phyloP scores from a whole-genome alignment of 2,888 invertebrate species.

The Hedya salicella region DNA sequence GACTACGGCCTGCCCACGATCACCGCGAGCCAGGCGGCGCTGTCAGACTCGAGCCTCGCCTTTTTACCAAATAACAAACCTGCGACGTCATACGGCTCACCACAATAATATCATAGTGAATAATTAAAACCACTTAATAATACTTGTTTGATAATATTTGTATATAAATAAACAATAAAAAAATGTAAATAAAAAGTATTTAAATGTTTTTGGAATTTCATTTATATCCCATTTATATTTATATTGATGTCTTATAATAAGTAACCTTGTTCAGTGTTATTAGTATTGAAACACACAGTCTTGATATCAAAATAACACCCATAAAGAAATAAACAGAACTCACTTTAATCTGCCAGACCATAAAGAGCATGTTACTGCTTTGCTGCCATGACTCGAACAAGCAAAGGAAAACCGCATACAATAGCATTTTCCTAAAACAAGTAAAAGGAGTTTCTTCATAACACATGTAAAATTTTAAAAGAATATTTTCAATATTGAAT shows the following conservation, averaged over 20 bases:
- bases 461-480: no score
- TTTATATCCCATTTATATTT: neutral
- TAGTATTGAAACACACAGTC: no score
- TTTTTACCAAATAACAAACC: conserved; percentile 72
- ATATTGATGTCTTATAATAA: no score
- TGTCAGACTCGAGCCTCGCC: conserved; percentile 52
- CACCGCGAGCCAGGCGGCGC: conserved; percentile 51
- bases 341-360: no score
- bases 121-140: neutral
- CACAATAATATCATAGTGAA: conserved; percentile 56
- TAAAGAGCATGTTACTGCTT: neutral
- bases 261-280: no score
- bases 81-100: conserved; percentile 67
- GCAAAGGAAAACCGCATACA: neutral
- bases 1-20: conserved; percentile 62
- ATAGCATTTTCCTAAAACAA: conserved; percentile 5
- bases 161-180: neutral
- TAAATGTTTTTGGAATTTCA: neutral
- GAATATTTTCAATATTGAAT: no score
- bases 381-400: neutral
- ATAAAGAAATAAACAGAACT: no score
- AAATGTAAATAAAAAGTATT: conserved; percentile 11
- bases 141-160: neutral
- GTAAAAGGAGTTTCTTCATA: neutral
- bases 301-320: no score